phyloP scores from a whole-genome alignment of 2,888 invertebrate species.

The Seladonia tumulorum region DNA sequence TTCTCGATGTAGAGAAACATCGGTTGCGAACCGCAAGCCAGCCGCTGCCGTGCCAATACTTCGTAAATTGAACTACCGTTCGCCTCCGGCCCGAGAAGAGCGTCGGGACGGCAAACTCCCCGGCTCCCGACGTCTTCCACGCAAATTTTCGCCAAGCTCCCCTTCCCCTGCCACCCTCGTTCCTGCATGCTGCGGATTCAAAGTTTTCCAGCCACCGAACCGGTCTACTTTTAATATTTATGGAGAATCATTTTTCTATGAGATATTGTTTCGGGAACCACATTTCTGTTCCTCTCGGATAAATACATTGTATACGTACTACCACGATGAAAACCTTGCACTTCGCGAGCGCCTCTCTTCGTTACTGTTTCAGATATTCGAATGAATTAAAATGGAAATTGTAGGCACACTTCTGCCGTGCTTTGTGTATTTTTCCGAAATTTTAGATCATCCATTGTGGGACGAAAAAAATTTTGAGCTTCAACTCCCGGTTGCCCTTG shows the following conservation, averaged over 20 bases:
- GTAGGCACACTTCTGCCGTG: too few relatives aligned
- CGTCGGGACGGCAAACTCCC: slow-evolving; percentile 22
- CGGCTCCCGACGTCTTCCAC: slow-evolving; percentile 36
- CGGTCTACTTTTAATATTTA: not conserved
- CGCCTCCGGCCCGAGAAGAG: slow-evolving; percentile 26
- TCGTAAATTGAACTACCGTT: slow-evolving; percentile 55
- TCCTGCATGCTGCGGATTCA: not conserved
- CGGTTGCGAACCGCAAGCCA: slow-evolving; percentile 38
- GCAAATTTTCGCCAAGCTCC: slow-evolving; percentile 57
- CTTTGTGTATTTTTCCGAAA: too few relatives aligned
- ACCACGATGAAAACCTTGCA: not conserved
- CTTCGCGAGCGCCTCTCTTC: not conserved
- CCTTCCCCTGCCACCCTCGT: not conserved
- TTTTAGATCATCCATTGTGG: not conserved
- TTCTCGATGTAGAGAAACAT: slow-evolving; percentile 33
- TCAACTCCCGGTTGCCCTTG: not conserved
- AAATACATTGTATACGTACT: not conserved
- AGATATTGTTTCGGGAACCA: not conserved
- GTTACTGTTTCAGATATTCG: not conserved
- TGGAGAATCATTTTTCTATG: not conserved
- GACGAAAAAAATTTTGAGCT: not conserved
- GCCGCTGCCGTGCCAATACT: slow-evolving; percentile 34
- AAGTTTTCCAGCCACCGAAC: not conserved
- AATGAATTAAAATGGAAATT: not conserved
- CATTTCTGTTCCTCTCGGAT: not conserved